Evolutionary conservation across 2,888 invertebrate genomes (phyloP).

Genomic region (Ectemnius continuus): DNA sequence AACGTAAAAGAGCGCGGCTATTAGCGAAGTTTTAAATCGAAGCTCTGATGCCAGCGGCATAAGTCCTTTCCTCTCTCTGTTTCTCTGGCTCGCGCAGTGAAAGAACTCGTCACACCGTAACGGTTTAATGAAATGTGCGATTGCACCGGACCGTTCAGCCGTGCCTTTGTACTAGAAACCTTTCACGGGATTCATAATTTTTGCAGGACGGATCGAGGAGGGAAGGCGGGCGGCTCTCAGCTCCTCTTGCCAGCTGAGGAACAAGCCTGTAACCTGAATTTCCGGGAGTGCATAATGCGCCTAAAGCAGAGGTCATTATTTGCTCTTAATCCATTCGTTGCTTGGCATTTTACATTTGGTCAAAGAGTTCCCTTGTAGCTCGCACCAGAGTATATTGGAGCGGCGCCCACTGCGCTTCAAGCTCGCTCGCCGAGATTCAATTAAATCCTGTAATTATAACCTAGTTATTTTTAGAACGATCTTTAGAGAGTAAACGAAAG

Average conservation of each 20-base stretch:
- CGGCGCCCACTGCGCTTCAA: neutral
- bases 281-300: constrained; percentile 18
- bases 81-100: constrained; percentile 9
- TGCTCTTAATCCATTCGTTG: neutral
- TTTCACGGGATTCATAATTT: constrained; percentile 49
- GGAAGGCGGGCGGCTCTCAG: neutral
- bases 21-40: no score
- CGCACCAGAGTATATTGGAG: neutral
- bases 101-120: constrained; percentile 49
- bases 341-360: neutral
- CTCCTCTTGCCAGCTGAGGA: constrained; percentile 28
- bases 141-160: constrained; percentile 50
- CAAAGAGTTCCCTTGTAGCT: neutral
- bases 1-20: no score
- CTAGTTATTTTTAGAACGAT: no score
- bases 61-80: neutral
- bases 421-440: neutral
- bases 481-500: no score
- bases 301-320: constrained; percentile 18
- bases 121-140: constrained; percentile 54
- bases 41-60: constrained; percentile 1
- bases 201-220: constrained; percentile 19
- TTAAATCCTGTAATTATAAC: neutral
- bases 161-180: constrained; percentile 50
- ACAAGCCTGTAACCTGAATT: constrained; percentile 38